Evolutionary conservation across 2,113 vertebrate species (phyloP).

Genomic region (Rostratula benghalensis): DNA sequence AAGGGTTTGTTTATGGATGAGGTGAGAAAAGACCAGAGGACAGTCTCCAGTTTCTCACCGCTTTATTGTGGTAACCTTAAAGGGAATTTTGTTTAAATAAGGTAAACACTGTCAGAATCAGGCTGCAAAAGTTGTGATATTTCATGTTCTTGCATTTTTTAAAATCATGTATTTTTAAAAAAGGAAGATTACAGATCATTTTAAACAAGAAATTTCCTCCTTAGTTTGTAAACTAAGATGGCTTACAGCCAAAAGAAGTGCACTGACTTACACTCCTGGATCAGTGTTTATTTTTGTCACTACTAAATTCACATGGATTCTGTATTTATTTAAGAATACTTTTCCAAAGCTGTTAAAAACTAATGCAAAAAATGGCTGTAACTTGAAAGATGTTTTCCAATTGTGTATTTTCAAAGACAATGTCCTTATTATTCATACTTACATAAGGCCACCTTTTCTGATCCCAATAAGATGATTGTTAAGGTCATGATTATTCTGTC

Average conservation of each 20-base stretch:
- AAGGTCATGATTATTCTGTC: constrained; percentile 6
- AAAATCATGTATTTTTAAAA: not conserved
- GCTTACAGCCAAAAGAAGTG: not conserved
- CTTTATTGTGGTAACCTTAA: not conserved
- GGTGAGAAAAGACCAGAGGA: not conserved
- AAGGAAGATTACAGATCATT: not conserved
- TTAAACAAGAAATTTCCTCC: not conserved
- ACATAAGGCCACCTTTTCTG: not conserved
- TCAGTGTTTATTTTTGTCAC: not conserved
- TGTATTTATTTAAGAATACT: not conserved
- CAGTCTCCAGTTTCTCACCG: not conserved
- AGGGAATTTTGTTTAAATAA: not conserved
- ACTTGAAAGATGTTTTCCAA: not conserved
- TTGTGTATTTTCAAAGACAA: not conserved
- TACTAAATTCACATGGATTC: not conserved
- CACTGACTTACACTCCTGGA: not conserved
- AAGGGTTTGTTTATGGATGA: not conserved
- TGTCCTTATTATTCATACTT: not conserved
- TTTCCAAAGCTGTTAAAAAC: not conserved
- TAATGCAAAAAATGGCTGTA: not conserved
- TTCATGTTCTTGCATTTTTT: not conserved
- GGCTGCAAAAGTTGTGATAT: not conserved
- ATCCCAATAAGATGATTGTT: not conserved
- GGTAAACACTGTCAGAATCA: not conserved
- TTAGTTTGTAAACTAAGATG: not conserved